Evolutionary conservation across 2,888 invertebrate species (phyloP).

Genomic region (Corbicula japonica): DNA sequence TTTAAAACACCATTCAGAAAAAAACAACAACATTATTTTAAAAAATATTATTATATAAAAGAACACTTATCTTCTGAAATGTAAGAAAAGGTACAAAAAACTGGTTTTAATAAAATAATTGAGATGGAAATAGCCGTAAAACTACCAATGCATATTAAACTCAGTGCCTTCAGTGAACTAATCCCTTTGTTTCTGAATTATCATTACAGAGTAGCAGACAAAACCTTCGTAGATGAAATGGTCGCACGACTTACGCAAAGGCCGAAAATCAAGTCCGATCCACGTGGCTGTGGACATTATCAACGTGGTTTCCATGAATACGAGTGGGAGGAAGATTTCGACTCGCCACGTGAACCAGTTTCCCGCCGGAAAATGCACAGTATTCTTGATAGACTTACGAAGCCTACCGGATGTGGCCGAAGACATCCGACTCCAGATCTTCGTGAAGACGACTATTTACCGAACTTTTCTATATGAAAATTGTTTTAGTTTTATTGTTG

Average conservation of each 20-base stretch:
- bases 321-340: constrained; percentile 36
- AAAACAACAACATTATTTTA: too few species aligned
- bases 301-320: constrained; percentile 57
- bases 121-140: too few species aligned
- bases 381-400: constrained; percentile 50
- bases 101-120: too few species aligned
- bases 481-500: background rate
- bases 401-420: constrained; percentile 40
- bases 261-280: constrained; percentile 54
- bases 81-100: too few species aligned
- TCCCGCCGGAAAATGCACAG: constrained; percentile 47
- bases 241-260: constrained; percentile 45
- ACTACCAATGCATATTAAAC: too few species aligned
- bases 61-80: too few species aligned
- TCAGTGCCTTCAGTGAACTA: too few species aligned
- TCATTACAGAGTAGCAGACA: constrained; percentile 46
- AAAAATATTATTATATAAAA: too few species aligned
- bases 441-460: constrained; percentile 63
- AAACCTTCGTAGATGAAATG: constrained; percentile 51
- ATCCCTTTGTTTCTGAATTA: too few species aligned
- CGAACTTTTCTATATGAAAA: constrained; percentile 54
- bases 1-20: too few species aligned
- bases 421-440: constrained; percentile 59
- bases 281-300: constrained; percentile 55
- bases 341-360: constrained; percentile 45